Conservation (phyloP, 2,113 vertebrate genomes). For the Trinectes maculatus region DNA sequence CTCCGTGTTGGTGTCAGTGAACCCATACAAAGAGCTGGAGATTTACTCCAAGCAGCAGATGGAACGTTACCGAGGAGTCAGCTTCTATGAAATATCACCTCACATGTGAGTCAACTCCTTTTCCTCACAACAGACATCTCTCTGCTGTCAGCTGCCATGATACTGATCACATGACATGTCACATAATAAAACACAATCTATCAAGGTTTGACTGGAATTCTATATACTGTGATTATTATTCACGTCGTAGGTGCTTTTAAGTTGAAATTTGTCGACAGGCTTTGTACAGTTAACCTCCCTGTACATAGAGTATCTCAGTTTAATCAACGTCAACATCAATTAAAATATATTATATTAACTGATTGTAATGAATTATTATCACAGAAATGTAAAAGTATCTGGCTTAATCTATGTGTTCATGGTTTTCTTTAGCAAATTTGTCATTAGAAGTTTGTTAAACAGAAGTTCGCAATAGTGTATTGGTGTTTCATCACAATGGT, state of each 20-base stretch:
- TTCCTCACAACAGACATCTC: neutral
- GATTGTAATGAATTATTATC: too few species aligned
- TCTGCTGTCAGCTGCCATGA: neutral
- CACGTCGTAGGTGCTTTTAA: neutral
- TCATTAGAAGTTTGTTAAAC: too few species aligned
- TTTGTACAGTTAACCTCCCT: too few species aligned
- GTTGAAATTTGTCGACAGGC: neutral
- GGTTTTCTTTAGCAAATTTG: too few species aligned
- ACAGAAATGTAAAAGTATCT: too few species aligned
- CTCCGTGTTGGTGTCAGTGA: constrained; percentile 95
- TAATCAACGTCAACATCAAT: too few species aligned
- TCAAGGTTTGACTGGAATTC: neutral
- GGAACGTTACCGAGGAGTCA: constrained; percentile 96
- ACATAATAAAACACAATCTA: neutral
- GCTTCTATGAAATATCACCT: constrained; percentile 98
- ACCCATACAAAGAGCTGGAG: constrained; percentile 96
- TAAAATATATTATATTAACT: too few species aligned
- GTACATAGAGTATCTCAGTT: too few species aligned
- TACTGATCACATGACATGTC: neutral
- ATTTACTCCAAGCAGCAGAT: constrained; percentile 96
- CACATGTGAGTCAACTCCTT: constrained; percentile 90
- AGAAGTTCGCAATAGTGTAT: too few species aligned
- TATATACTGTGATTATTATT: neutral
- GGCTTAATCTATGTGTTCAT: neutral
- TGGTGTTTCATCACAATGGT: neutral